These are phyloP conservation scores for Hemicrepidius hirtus DNA, from an alignment of 2,888 invertebrate species.

Conservation along the genomic window DNA sequence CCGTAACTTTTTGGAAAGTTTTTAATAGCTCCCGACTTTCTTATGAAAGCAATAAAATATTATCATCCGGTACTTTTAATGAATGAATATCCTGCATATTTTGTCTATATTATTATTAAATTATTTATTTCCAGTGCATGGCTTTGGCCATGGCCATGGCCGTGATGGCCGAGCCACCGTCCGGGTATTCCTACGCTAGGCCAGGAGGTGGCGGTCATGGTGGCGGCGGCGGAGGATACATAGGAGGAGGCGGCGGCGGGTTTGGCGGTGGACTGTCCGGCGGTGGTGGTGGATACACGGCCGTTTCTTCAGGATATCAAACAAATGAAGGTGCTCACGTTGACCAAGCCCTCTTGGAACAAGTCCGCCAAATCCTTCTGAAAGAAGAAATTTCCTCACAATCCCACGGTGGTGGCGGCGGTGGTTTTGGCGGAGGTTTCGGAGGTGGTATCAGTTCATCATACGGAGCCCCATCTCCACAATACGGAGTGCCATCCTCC, in stretches of 20 bases:
- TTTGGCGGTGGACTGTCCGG: conserved; percentile 73
- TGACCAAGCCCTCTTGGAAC: conserved; percentile 86
- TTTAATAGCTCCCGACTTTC: conserved; percentile 16
- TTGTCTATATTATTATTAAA: neutral
- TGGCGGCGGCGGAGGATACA: conserved; percentile 71
- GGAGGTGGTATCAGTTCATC: conserved; percentile 73
- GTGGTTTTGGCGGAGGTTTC: conserved; percentile 72
- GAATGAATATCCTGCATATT: too few relatives aligned
- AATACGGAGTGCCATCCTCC: conserved; percentile 81
- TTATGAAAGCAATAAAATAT: neutral
- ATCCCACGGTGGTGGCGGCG: conserved; percentile 74
- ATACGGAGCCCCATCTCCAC: conserved; percentile 77
- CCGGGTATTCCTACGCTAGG: conserved; percentile 85
- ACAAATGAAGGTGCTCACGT: conserved; percentile 90
- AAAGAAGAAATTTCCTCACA: conserved; percentile 84
- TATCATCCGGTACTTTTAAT: neutral
- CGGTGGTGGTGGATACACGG: conserved; percentile 84
- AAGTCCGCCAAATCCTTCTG: conserved; percentile 88
- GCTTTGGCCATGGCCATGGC: conserved; percentile 86
- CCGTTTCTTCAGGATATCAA: conserved; percentile 86
- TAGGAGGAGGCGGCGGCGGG: conserved; percentile 70
- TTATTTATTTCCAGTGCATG: conserved; percentile 77
- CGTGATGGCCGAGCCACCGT: conserved; percentile 84
- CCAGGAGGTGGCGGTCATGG: conserved; percentile 74
- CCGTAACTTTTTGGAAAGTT: conserved; percentile 25